phyloP scores from a whole-genome alignment of 2,797 vertebrate species.

The Tolypeutes matacus region DNA sequence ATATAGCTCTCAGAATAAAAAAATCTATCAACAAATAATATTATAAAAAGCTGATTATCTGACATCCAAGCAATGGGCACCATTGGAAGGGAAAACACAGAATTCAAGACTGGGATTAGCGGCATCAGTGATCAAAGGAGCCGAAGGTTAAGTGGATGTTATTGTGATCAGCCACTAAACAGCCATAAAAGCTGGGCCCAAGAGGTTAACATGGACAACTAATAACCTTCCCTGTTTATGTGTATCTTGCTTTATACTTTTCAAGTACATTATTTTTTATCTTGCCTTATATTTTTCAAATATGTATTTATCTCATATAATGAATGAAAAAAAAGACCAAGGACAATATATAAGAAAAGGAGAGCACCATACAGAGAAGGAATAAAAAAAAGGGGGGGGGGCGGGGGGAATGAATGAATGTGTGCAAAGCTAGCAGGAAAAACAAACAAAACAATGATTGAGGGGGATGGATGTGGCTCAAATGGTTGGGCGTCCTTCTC shows the following conservation, averaged over 20 bases:
- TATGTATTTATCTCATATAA: constrained; percentile 40
- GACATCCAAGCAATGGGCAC: constrained; percentile 66
- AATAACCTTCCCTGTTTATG: constrained; percentile 31
- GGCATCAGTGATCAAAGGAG: constrained; percentile 65
- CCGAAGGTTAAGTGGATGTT: constrained; percentile 61
- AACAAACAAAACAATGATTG: no score
- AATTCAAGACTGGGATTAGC: constrained; percentile 47
- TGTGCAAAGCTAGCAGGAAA: neutral
- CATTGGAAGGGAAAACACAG: constrained; percentile 8
- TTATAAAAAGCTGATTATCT: constrained; percentile 51
- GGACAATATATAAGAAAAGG: constrained; percentile 32
- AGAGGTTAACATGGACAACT: constrained; percentile 23
- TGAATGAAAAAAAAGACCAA: constrained; percentile 60
- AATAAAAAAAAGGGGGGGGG: neutral
- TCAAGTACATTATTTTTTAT: constrained; percentile 35
- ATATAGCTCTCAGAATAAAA: constrained; percentile 27
- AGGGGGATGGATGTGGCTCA: no score
- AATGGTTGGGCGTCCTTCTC: no score
- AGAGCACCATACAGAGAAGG: neutral
- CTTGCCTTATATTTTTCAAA: constrained; percentile 62
- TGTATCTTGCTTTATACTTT: constrained; percentile 18
- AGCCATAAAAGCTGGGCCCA: neutral
- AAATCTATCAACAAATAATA: constrained; percentile 40
- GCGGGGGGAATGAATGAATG: neutral
- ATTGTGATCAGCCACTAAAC: constrained; percentile 57